Base-by-base conservation (phyloP, 2,888 invertebrate species). In the Limenitis camilla region DNA sequence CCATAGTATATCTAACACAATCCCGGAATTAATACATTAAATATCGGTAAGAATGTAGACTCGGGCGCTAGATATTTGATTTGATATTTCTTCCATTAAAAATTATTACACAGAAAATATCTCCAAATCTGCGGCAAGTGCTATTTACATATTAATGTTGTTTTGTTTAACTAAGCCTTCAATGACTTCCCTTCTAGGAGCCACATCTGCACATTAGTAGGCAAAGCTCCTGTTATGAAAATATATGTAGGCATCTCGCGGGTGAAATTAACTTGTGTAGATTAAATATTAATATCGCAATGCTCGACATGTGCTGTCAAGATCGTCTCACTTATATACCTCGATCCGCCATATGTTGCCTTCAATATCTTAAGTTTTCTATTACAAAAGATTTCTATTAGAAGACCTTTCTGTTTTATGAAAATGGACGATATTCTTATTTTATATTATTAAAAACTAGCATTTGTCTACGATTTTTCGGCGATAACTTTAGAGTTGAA, bases 211-310 rank as follows among this genome's bases (percentile, higher is more conserved):
- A 43, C 53, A 59, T 55, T 54, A 53, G 55, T 57, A 58, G 52
- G 52, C 59, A 57, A 45, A 58, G 56, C 56, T 58, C 53, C 55
- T 53, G 55, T 59, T 64, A 61, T 60, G 61, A 57, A 61, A 61
- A 61, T 59, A 53, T 56, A 54, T 59, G 58, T 57, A 59, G 56
- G 59, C 57, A 59, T 58, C 56, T 53, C 53, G 60, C 55, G 56
- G 58, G 52, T 53, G 53, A 59, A 61, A 61, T 64, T 67, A 67
- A 67, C 60, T 65, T 62, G 56, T 55, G 54, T 57, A 61, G 59
- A 66, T 63, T 64, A 65, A 62, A 62, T 64, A 62, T 65, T 64
- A 61, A 61, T 61, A 61, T 59, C 50, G 49, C 49, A 55, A 61
- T 49, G 61, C 56, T 57, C 55, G 58, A 61, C 61, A 61, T 61